Base-by-base conservation (phyloP, 2,888 invertebrate genomes). In the Mamestra brassicae region DNA sequence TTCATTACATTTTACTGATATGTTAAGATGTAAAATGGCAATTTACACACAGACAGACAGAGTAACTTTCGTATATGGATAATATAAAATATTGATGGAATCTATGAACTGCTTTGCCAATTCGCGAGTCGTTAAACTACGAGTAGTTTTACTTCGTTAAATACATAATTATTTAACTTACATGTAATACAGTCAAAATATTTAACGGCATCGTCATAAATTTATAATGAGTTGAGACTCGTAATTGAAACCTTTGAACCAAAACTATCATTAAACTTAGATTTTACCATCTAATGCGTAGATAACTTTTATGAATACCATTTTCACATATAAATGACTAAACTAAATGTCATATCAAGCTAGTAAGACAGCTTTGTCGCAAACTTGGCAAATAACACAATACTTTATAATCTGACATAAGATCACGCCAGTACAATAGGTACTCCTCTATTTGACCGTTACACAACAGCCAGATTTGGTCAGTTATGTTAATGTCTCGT, bases 151-250 rank as follows among this genome's bases (percentile, higher is more conserved):
- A 45, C 61, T 17, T 54, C 26, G 13, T 57, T 17, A 63, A 57
- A 76, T 62, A 63, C 55, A 76, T 47, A 26, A 26, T 26, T 26
- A 63, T 70, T 69, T 62, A 69, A 57, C 68, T 42, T 61, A 8
- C 17, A 42, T 42, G 54, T 55, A 45, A 52, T 52, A 34, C 8
- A 11, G 3, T 52, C 47, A 54, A 60, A 60, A 54, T 61, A 63
- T 63, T 61, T 45, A 5, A 57, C 6, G n/a, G 11, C 58, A 63
- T 38, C 26, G 11, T 77, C 26, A 26, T 26, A 26, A 26, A 26
- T 26, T 26, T 58, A 47, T 36, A 63, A 7, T 13, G 47, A 15
- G 5, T 55, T 2, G 4, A 26, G 26, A 38, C 26, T 55, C n/a
- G 4, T 11, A 63, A 55, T 42, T 76, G 10, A 50, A 76, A 36